Conservation (phyloP, 1,140 invertebrate species). For the Eumaeus atala region DNA sequence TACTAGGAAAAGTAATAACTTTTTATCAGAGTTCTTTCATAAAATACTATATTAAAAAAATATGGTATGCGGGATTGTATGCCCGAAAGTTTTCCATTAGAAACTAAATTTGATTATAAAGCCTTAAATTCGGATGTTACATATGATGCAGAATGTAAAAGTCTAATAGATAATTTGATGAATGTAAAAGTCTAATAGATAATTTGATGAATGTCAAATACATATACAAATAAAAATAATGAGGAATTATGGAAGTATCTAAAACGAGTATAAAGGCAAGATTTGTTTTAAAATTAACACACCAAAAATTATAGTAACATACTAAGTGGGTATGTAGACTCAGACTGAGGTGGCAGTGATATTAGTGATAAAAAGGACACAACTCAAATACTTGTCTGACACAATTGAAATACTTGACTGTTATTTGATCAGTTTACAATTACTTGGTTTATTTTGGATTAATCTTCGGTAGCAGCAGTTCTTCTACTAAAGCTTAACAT, state of each 20-base stretch:
- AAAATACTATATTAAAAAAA: too few species aligned
- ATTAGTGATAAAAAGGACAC: conserved; percentile 10
- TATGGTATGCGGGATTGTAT: too few species aligned
- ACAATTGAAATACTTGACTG: conserved; percentile 11
- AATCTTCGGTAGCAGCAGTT: conserved; percentile 41
- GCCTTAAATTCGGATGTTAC: too few species aligned
- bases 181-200: too few species aligned
- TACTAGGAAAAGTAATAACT: too few species aligned
- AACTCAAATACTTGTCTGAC: conserved; percentile 11
- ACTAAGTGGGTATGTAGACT: conserved; percentile 22
- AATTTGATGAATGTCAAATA: too few species aligned
- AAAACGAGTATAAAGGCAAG: conserved; percentile 30
- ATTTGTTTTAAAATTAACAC: conserved; percentile 37
- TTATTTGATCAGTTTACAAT: conserved; percentile 13
- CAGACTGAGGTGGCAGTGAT: conserved; percentile 15
- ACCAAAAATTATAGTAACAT: conserved; percentile 26
- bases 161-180: too few species aligned
- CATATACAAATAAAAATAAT: conserved; percentile 27
- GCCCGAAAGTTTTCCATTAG: too few species aligned
- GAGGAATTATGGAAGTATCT: conserved; percentile 16
- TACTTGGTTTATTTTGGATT: conserved; percentile 35
- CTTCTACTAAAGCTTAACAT: conserved; percentile 33
- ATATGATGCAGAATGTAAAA: too few species aligned
- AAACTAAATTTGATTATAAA: too few species aligned
- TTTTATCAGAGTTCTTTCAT: too few species aligned